These are phyloP conservation scores for Aleiodes testaceus DNA, from an alignment of 2,888 invertebrate genomes.

Conservation along the genomic window DNA sequence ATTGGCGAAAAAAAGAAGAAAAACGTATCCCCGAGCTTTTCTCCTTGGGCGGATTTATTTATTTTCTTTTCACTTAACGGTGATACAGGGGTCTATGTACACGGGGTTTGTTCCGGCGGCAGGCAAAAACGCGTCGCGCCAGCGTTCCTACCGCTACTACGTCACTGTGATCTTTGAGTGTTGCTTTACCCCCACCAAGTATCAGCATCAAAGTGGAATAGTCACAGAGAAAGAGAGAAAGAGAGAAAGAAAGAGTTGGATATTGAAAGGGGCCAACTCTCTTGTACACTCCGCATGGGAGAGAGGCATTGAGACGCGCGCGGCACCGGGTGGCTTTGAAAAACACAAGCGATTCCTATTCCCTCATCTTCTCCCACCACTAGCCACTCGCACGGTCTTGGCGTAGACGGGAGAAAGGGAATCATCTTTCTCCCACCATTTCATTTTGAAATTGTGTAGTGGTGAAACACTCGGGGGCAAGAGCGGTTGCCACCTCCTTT, in stretches of 20 bases:
- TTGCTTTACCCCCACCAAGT: slow-evolving; percentile 67
- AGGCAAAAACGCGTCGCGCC: slow-evolving; percentile 65
- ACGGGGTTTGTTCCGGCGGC: slow-evolving; percentile 54
- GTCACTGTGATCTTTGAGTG: slow-evolving; percentile 70
- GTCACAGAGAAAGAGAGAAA: slow-evolving; percentile 9
- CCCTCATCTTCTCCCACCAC: neutral
- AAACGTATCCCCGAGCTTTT: neutral
- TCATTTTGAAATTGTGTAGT: slow-evolving; percentile 11
- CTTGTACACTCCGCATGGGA: neutral
- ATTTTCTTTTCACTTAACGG: neutral
- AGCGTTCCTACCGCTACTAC: slow-evolving; percentile 69
- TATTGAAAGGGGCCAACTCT: slow-evolving; percentile 26
- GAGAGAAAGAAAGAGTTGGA: neutral
- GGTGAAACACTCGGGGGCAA: neutral
- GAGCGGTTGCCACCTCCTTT: slow-evolving; percentile 14
- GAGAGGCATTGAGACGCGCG: slow-evolving; percentile 36
- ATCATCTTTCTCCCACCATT: slow-evolving; percentile 30
- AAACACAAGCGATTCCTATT: slow-evolving; percentile 26
- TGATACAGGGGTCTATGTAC: slow-evolving; percentile 14
- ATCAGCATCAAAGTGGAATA: slow-evolving; percentile 27
- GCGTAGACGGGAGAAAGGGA: slow-evolving; percentile 27
- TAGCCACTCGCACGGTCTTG: neutral
- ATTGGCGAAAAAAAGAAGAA: neutral
- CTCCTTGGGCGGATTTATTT: neutral
- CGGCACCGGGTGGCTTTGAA: slow-evolving; percentile 29